Base-by-base conservation (phyloP, 2,113 vertebrate species). In the Eublepharis macularius region DNA sequence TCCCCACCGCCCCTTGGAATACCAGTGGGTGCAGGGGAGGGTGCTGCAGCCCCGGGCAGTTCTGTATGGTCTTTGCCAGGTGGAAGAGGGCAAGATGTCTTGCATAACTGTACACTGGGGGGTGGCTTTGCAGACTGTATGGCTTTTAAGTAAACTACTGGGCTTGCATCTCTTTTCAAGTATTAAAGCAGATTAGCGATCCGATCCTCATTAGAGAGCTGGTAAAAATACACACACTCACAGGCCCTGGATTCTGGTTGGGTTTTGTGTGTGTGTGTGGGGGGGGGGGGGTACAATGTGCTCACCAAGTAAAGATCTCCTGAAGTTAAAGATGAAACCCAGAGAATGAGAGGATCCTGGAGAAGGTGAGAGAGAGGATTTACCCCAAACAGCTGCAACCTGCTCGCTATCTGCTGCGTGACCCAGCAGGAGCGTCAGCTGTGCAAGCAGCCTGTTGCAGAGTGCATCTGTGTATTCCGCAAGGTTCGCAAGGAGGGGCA, bases 51-150 rank as follows among this genome's bases (percentile, higher is more conserved):
- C n/a, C n/a, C n/a, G n/a, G 72, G 88, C 34, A 87, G 89, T 12
- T 91, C 91, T 92, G 91, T 93, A 90, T 91, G 90, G 89, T 82
- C 73, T 86, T 83, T 90, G 86, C 66, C 21, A 74, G 76, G 76
- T 90, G 90, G 89, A 41, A 89, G 90, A 91, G 91, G 85, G 87
- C 32, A 57, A 34, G 91, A 86, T 82, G 90, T 89, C 51, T 60
- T 82, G 14, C 24, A 7, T 43, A 60, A 82, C 24, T 17, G 9
- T 36, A 14, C 17, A 19, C 9, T n/a, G 47, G 11, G 32, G 12
- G 45, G 32, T 13, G 19, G 90, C 92, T 9, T 8, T 2, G 24
- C 82, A 82, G 83, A 83, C 12, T 2, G 2, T 45, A 77, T 76
- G 57, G 19, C 83, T 89, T 29, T 34, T 2, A 21, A 26, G 43